Evolutionary conservation across 2,888 invertebrate species (phyloP).

Genomic region (Timema podura): DNA sequence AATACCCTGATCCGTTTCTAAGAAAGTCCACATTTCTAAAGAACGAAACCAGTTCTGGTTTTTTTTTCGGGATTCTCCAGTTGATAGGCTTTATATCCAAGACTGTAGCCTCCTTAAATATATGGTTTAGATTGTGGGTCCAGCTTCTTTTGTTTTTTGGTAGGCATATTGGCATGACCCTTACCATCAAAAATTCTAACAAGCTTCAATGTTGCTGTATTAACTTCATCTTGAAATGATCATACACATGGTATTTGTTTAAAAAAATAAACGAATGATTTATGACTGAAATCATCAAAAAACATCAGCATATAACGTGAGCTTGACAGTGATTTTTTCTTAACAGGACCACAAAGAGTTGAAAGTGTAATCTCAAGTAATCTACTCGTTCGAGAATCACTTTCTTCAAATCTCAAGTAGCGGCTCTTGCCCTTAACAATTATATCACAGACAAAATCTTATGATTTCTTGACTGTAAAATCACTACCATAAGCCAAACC

Average conservation of each 20-base stretch:
- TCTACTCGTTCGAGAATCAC: neutral
- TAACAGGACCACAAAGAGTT: neutral
- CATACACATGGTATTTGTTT: neutral
- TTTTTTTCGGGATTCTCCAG: neutral
- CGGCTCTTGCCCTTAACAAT: neutral
- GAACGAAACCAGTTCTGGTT: neutral
- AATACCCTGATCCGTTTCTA: neutral
- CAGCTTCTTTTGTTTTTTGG: neutral
- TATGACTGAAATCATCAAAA: neutral
- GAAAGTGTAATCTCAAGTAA: slow-evolving; percentile 1
- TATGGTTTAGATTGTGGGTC: neutral
- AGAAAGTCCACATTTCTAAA: neutral
- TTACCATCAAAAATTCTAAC: slow-evolving; percentile 1
- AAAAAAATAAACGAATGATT: neutral
- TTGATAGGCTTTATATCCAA: neutral
- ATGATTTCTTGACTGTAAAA: neutral
- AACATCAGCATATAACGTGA: neutral
- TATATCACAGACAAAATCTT: neutral
- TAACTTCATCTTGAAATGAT: neutral
- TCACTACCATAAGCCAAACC: neutral
- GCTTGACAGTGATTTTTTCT: slow-evolving; percentile 1
- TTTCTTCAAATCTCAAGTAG: neutral
- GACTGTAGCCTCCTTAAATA: neutral
- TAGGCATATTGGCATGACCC: neutral
- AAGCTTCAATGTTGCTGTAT: neutral